Evolutionary conservation across 64 coral and sea anemone species (phyloP), one percentile per base, ranked within the genome.

Genomic region (Stichodactyla mertensii): DNA sequence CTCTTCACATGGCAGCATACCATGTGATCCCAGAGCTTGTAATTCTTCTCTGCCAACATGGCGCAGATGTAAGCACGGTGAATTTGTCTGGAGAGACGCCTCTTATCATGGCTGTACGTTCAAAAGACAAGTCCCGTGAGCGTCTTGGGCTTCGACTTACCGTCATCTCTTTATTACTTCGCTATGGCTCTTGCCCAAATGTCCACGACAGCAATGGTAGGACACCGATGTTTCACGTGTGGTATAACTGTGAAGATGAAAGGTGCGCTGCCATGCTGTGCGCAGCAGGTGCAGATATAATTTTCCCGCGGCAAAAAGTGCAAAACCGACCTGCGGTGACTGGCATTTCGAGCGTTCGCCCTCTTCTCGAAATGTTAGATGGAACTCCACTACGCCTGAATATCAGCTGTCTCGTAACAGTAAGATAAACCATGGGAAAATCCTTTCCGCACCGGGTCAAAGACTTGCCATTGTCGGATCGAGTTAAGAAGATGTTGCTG

Each of bases 171-270:
- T 79, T 95, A n/a, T 64, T 95, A 31, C 78, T 91, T 6, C 90
- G 87, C 64, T 95, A 86, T 82, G 93, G 93, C 10, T 95, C 93
- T 31, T 59, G 77, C 52, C 86, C 86, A 6, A 91, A 86, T 20
- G 86, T 74, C 7, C 55, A 77, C 20, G 83, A 95, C 77, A 56
- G 45, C 19, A 16, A 89, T 16, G 77, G 79, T 13, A 11, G 56
- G 45, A 89, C 86, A 64, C 82, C 89, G 11, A 74, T 95, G 74
- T 86, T 88, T 61, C 57, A 86, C 19, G 77, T 83, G 1, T 45
- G 36, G 36, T 45, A 45, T 45, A 45, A 45, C 36, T 45, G 36
- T 45, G 36, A 45, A 45, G 36, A 45, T 45, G 3, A 45, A 45
- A 45, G 36, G 36, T 45, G 36, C 36, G 36, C 36, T 45, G 36